Evolutionary conservation across 2,113 vertebrate species (phyloP), one percentile per base, ranked within the genome.

Genomic region (Sorex fumeus): DNA sequence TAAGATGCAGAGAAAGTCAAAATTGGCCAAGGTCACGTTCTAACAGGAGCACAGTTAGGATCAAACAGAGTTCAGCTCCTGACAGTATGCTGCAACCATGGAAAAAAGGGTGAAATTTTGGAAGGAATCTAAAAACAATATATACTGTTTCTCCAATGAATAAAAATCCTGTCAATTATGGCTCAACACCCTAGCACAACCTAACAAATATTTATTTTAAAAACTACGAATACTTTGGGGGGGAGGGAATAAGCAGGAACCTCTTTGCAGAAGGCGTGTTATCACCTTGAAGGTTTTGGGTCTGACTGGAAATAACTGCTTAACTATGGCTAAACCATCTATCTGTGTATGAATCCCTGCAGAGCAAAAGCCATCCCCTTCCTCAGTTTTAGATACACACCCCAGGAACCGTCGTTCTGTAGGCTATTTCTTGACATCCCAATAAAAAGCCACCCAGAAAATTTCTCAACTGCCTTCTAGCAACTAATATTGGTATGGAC

Each of bases 1-100:
- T 79, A 34, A 94, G 74, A 57, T 27, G 85, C 71, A 83, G 62
- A 90, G 66, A 95, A 94, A 85, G 91, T 60, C 87, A 84, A 27
- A 60, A 85, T 28, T 4, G 10, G 88, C n/a, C 75, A 82, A 95
- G 67, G 69, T 72, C 79, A 88, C 50, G 67, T 23, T 74, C 50
- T 84, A 84, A 23, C 76, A 69, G 74, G 40, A 32, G 45, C 78
- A 95, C 36, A 80, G 70, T 66, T 72, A 36, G 40, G 23, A 69
- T 62, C 25, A 47, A 85, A 64, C 32, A 83, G n/a, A 81, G 69
- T 66, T 43, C 72, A 87, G 34, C 30, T 62, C 21, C n/a, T 76
- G 86, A 43, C 13, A n/a, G n/a, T 18, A 15, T 18, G 28, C 57
- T 78, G 69, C 67, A 60, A 8, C 4, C 19, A 66, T 18, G 32